Evolutionary conservation across 2,797 vertebrate genomes (phyloP).

Genomic region (Ataeniobius toweri): DNA sequence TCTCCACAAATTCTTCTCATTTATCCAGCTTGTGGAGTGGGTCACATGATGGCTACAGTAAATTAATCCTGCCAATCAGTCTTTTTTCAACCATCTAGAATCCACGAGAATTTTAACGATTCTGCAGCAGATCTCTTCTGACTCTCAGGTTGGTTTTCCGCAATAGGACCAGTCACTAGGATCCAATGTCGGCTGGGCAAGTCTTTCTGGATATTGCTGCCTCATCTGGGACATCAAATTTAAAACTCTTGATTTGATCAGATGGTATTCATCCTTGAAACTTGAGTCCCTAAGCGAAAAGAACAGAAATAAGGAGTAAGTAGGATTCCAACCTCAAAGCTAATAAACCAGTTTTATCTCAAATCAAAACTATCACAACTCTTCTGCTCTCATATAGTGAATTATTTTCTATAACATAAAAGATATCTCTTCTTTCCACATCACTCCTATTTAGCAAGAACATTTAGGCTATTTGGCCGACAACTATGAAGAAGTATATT

Average conservation of each 20-base stretch:
- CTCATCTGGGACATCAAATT: constrained; percentile 33
- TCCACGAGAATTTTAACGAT: constrained; percentile 15
- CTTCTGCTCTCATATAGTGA: constrained; percentile 11
- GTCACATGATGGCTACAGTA: constrained; percentile 29
- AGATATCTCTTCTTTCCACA: not conserved
- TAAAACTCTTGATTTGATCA: constrained; percentile 28
- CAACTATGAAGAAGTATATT: not conserved
- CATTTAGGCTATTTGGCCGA: not conserved
- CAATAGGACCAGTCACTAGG: constrained; percentile 11
- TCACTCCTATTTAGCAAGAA: not conserved
- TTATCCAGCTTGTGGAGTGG: constrained; percentile 34
- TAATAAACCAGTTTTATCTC: not conserved
- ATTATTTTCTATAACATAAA: constrained; percentile 14
- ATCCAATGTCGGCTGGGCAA: constrained; percentile 34
- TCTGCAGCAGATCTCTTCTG: not conserved
- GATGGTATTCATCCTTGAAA: constrained; percentile 20
- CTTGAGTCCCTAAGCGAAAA: constrained; percentile 21
- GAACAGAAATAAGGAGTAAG: constrained; percentile 40
- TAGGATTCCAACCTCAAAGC: not conserved
- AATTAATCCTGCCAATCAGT: constrained; percentile 38
- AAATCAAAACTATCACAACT: not conserved
- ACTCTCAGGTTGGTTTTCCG: constrained; percentile 31
- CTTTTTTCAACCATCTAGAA: constrained; percentile 23
- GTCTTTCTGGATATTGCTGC: not conserved
- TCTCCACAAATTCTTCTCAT: constrained; percentile 15